Percentiles rank a stretch among this genome's conserved stretches.
phyloP scores from a whole-genome alignment of 2,888 invertebrate genomes.

The Carcina quercana region DNA sequence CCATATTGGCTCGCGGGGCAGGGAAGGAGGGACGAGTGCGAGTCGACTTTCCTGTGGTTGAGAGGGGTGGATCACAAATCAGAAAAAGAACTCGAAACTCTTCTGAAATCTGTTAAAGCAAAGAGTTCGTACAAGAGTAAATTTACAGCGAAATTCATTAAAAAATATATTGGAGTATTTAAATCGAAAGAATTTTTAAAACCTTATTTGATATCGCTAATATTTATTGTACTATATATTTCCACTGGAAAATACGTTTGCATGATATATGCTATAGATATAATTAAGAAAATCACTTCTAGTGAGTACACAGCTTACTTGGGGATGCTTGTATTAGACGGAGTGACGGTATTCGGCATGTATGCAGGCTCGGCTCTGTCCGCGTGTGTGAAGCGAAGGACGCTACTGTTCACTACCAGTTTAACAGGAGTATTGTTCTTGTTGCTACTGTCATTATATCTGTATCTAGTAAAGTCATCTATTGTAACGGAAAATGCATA shows the following conservation, averaged over 20 bases:
- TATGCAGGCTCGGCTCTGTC: neutral
- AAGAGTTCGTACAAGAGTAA: slow-evolving; percentile 9
- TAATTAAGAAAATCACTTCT: neutral
- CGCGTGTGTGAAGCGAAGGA: neutral
- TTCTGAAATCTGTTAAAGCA: slow-evolving; percentile 18
- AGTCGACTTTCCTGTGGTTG: slow-evolving; percentile 16
- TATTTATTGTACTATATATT: slow-evolving; percentile 20
- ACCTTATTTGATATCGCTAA: slow-evolving; percentile 25
- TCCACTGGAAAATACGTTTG: neutral
- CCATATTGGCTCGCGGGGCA: slow-evolving; percentile 21
- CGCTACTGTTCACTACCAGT: slow-evolving; percentile 26
- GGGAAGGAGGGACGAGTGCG: slow-evolving; percentile 18
- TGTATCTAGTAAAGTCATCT: slow-evolving; percentile 30
- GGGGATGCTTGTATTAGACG: neutral
- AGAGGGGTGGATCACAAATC: slow-evolving; percentile 13
- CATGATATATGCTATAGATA: neutral
- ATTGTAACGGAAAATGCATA: slow-evolving; percentile 31
- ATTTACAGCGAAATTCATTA: slow-evolving; percentile 9
- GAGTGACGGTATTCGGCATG: neutral
- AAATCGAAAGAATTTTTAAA: slow-evolving; percentile 27
- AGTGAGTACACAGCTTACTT: neutral
- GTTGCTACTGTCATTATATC: slow-evolving; percentile 36
- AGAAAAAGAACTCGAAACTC: slow-evolving; percentile 15
- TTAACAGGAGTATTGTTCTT: slow-evolving; percentile 33
- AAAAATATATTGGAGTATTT: slow-evolving; percentile 16